Percentiles rank a stretch among this genome's conserved stretches.
These are phyloP conservation scores for Melanogrammus aeglefinus DNA, from an alignment of 2,797 vertebrate species.

Conservation along the genomic window DNA sequence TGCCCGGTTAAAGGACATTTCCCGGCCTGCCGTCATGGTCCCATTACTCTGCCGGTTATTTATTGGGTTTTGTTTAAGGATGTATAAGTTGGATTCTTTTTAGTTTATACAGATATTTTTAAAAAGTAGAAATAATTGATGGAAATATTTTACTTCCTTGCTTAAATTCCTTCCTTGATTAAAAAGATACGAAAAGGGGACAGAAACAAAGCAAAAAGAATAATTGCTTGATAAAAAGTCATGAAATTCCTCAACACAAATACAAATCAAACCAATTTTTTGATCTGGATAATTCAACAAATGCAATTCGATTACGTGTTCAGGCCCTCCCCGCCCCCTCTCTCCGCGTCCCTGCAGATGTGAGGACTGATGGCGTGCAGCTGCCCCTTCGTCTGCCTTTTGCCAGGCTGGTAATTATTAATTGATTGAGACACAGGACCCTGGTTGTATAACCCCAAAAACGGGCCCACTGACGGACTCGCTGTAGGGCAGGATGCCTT, in stretches of 20 bases:
- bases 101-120: not conserved
- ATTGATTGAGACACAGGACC: slow-evolving; percentile 58
- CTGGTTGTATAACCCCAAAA: slow-evolving; percentile 30
- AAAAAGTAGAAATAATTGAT: not conserved
- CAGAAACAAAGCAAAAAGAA: not conserved
- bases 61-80: slow-evolving; percentile 16
- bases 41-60: slow-evolving; percentile 36
- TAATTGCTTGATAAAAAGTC: not conserved
- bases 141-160: not conserved
- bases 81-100: slow-evolving; percentile 18
- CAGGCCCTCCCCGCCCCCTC: not conserved
- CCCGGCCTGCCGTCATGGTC: slow-evolving; percentile 58
- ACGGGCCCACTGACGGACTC: not conserved
- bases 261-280: not conserved
- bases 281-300: not conserved
- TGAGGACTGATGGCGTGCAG: not conserved
- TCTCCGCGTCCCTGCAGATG: not conserved
- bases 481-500: not conserved
- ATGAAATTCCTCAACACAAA: too few species aligned
- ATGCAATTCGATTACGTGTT: not conserved
- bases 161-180: not conserved
- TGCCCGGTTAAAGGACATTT: slow-evolving; percentile 69
- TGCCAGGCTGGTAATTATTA: slow-evolving; percentile 55
- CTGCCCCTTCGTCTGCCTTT: slow-evolving; percentile 16
- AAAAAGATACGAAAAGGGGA: not conserved